A percentile compares a stretch with the other conserved stretches of the same genome.
phyloP scores from a whole-genome alignment of 2,113 vertebrate genomes.

The Catharus minimus region DNA sequence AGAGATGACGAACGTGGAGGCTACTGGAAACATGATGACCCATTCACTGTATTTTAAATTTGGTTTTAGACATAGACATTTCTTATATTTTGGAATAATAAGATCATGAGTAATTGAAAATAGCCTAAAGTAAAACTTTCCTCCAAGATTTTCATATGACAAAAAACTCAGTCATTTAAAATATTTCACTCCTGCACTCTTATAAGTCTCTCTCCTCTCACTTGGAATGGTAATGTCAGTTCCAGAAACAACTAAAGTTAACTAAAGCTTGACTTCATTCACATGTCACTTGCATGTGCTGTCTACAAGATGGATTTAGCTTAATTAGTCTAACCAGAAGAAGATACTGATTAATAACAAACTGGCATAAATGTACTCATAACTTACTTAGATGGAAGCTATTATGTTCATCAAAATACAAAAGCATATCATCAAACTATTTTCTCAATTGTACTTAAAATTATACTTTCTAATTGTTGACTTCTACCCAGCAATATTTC shows the following conservation, averaged over 20 bases:
- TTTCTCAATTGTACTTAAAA: background rate
- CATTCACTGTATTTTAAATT: fast-evolving
- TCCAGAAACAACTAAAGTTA: background rate
- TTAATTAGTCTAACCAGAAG: background rate
- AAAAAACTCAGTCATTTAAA: background rate
- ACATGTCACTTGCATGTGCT: background rate
- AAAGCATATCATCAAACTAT: background rate
- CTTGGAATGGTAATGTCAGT: background rate
- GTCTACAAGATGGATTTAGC: background rate
- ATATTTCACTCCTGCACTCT: background rate
- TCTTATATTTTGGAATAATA: background rate
- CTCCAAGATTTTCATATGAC: background rate
- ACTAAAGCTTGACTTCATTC: background rate
- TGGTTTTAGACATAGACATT: background rate
- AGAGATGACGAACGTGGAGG: background rate
- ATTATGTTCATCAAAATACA: background rate
- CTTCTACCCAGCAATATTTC: background rate
- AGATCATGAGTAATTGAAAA: background rate
- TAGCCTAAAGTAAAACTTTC: background rate
- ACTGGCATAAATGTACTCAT: background rate
- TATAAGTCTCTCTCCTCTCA: background rate
- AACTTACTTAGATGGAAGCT: background rate
- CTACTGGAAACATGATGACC: background rate
- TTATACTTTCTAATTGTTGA: background rate
- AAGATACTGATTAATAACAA: background rate